Percentiles rank a stretch among this genome's conserved stretches.
Conservation (phyloP, 2,113 vertebrate species). For the Rhinogobius similis region DNA sequence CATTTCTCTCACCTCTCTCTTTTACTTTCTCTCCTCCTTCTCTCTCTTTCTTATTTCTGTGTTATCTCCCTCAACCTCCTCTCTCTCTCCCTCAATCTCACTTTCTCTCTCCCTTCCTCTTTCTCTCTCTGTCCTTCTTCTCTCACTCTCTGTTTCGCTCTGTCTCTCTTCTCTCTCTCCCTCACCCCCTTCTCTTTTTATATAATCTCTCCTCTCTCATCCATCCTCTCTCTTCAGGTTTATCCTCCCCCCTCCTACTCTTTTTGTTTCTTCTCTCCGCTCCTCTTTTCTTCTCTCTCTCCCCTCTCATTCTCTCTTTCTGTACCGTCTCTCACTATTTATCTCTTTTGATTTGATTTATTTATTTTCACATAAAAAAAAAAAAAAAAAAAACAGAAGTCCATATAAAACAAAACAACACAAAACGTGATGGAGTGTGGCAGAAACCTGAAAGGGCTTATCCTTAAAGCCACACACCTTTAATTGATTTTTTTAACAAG, state of each 20-base stretch:
- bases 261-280: background rate
- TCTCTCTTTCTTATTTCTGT: background rate
- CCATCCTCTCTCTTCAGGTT: background rate
- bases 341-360: background rate
- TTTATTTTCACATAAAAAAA: no score
- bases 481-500: no score
- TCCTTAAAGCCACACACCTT: no score
- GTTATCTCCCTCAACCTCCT: background rate
- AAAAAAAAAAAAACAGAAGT: no score
- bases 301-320: background rate
- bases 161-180: background rate
- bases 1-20: no score
- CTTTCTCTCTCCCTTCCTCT: background rate
- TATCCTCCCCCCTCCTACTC: background rate
- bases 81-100: background rate
- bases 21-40: background rate
- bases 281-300: background rate
- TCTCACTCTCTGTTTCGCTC: no score
- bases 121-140: background rate
- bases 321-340: background rate
- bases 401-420: no score
- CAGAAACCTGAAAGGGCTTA: no score
- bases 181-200: background rate
- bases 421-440: no score
- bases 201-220: no score